Base-by-base conservation (phyloP, 2,113 vertebrate genomes). In the Hippopotamus amphibius region DNA sequence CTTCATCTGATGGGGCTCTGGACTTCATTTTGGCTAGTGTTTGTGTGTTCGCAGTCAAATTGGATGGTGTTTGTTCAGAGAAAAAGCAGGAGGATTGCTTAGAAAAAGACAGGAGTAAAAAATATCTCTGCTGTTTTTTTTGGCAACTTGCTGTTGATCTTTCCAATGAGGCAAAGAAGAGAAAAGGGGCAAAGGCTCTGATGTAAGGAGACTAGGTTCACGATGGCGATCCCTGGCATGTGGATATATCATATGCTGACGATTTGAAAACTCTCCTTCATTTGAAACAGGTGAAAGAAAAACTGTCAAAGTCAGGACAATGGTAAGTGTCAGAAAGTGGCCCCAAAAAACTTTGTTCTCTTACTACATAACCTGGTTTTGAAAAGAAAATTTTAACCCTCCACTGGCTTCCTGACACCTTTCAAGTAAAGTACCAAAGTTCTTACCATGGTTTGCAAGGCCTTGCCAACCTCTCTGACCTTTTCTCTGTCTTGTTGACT, bases 11-110 rank as follows among this genome's bases (percentile, higher is more conserved):
- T 90, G 61, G 37, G 84, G 76, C 69, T 96, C 97, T 88, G 72
- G 95, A 96, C 97, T 98, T 98, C 61, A 10, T 88, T 98, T 90
- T 79, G 48, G 65, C 87, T 94, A 95, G 93, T 94, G 93, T 94
- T 97, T 98, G 88, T 96, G 72, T 97, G 95, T 98, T 97, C 96
- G 79, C 90, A 8, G 80, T 95, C 94, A 97, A 95, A 90, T 59
- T 90, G 90, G 88, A 88, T 95, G 65, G 72, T 96, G 96, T 98
- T 98, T 98, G 83, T 95, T 97, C 55, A 91, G 95, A 96, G 86
- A 63, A 92, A 98, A 98, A 76, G 88, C 57, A 96, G 59, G 90
- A 95, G 46, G 68, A 86, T 96, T 98, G 86, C 92, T 97, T 88
- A 80, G 43, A 41, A 93, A 87, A 89, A 92, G 33, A 48, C 57